Base-by-base conservation (phyloP, 30 jellyfish, hydroid and myxozoan genomes). In the Hydra vulgaris region DNA sequence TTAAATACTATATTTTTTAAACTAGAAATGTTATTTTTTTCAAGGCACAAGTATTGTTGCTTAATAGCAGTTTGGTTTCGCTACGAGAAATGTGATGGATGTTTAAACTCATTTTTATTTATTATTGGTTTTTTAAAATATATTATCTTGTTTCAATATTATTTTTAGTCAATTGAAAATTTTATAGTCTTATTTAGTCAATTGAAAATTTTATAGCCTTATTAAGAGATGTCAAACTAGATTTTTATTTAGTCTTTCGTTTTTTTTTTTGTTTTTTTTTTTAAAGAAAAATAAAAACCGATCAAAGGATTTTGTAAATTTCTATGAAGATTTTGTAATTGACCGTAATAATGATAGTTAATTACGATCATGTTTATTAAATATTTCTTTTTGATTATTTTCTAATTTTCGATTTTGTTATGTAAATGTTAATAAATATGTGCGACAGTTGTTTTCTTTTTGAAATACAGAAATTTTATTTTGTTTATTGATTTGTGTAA, bases 1-100 rank as follows among this genome's bases (percentile, higher is more conserved):
- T 40, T 40, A 40, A 12, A 40, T 3, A 40, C 12, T 5, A 40
- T 3, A 40, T 40, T 40, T 40, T 40, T 40, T 5, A 40, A 17
- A 17, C 22, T 18, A 20, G 17, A 24, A 22, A 53, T 27, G 7
- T 53, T 26, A 0, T 23, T 26, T 20, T 4, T 69, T n/a, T 21
- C 40, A 55, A 88, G 96, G 96, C 92, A 18, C 94, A 88, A 69
- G 89, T 88, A 20, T 85, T 83, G 72, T 86, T 82, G 26, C 84
- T 88, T 27, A 82, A 76, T 21, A 88, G 82, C 85, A 67, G 89
- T 12, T 56, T 88, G 18, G 71, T 85, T 70, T 87, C 93, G 21
- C 76, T 88, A 52, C 77, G 88, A 52, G 94, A 79, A 21, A 88
- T 71, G 80, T 79, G 83, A 56, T 74, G 72, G 66, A 40, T 3